A percentile compares a stretch with the other conserved stretches of the same genome.
phyloP scores from a whole-genome alignment of 1,140 invertebrate genomes.

The Schmidtea mediterranea region DNA sequence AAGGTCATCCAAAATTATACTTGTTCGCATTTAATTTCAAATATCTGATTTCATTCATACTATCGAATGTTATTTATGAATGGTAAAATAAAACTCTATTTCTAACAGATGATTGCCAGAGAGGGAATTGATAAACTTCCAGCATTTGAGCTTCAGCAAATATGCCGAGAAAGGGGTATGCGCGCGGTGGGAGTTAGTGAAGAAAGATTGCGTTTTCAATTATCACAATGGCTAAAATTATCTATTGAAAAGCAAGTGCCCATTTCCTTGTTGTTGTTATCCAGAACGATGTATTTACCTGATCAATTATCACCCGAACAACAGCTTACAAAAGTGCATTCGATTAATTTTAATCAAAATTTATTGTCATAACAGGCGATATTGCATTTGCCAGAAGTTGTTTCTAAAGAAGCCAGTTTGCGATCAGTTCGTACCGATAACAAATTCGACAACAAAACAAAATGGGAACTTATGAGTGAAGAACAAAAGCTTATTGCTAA shows the following conservation, averaged over 20 bases:
- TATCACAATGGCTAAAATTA: constrained; percentile 77
- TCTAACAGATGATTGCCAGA: constrained; percentile 69
- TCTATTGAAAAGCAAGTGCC: constrained; percentile 47
- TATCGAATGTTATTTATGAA: too few species aligned
- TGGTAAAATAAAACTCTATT: too few species aligned
- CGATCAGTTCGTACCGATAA: too few species aligned
- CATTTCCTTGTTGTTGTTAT: constrained; percentile 61
- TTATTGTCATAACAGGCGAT: too few species aligned
- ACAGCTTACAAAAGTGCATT: constrained; percentile 68
- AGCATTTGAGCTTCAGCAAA: constrained; percentile 63
- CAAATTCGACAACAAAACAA: too few species aligned
- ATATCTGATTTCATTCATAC: too few species aligned
- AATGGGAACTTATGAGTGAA: too few species aligned
- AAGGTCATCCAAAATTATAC: too few species aligned
- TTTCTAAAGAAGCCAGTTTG: too few species aligned
- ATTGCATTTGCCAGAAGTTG: too few species aligned
- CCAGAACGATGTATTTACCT: constrained; percentile 69
- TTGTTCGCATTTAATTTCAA: too few species aligned
- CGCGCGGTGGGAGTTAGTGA: constrained; percentile 73
- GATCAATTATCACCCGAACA: constrained; percentile 31
- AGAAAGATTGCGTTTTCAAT: constrained; percentile 49
- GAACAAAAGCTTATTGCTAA: too few species aligned
- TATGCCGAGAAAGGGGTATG: constrained; percentile 78
- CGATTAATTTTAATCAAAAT: background rate
- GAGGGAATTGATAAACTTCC: constrained; percentile 72